A percentile compares a stretch with the other conserved stretches of the same genome.
phyloP scores from a whole-genome alignment of 92 coral and sea anemone genomes.

The Pocillopora meandrina region DNA sequence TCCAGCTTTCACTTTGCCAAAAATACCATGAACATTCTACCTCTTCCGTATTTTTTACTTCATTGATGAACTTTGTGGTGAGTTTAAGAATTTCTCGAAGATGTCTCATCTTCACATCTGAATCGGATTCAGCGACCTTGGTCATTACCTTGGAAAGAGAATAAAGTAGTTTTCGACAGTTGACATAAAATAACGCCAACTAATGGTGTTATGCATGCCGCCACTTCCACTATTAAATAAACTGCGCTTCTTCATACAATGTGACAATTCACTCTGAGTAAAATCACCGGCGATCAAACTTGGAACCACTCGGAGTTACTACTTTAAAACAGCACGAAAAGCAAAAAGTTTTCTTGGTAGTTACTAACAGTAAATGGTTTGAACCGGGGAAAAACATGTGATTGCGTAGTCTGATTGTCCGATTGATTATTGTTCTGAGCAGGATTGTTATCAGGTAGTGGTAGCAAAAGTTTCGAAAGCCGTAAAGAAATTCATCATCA shows the following conservation, averaged over 20 bases:
- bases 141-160: constrained; percentile 48
- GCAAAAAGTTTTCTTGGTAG: neutral
- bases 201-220: no score
- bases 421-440: no score
- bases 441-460: no score
- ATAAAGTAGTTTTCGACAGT: no score
- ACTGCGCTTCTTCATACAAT: no score
- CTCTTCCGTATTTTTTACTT: constrained; percentile 54
- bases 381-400: no score
- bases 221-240: no score
- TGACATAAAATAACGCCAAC: no score
- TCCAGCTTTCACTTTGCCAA: neutral
- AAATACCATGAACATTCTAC: neutral
- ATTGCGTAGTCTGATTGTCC: no score
- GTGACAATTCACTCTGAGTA: neutral
- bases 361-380: no score
- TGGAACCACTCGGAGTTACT: neutral
- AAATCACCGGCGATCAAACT: neutral
- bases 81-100: constrained; percentile 82
- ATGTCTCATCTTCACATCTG: constrained; percentile 82
- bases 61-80: constrained; percentile 72
- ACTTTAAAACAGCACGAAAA: neutral
- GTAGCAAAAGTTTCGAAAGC: no score
- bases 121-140: constrained; percentile 58
- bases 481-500: no score